Conservation (phyloP, 2,113 vertebrate genomes). For the Syrrhaptes paradoxus region DNA sequence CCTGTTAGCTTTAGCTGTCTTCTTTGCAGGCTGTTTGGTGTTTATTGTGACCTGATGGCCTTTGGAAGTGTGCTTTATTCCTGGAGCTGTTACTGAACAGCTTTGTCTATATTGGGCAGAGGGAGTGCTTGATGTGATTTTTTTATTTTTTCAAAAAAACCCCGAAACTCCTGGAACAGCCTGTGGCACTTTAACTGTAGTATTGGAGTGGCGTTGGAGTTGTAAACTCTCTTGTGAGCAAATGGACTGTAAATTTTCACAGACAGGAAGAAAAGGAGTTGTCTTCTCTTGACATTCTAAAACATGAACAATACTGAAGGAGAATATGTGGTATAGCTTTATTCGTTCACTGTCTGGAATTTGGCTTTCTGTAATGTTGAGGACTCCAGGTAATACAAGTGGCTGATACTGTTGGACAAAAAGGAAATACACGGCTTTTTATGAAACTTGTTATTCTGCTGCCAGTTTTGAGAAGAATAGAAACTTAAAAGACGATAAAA, state of each 20-base stretch:
- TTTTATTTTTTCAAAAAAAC: not conserved
- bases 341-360: not conserved
- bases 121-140: not conserved
- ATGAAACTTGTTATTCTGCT: not conserved
- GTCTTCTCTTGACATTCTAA: not conserved
- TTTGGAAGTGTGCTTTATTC: not conserved
- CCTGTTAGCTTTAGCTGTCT: not conserved
- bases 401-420: not conserved
- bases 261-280: not conserved
- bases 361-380: not conserved
- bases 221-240: not conserved
- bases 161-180: not conserved
- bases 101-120: not conserved
- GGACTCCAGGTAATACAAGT: not conserved
- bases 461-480: not conserved
- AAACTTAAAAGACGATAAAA: not conserved
- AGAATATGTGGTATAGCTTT: not conserved
- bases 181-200: not conserved
- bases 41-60: not conserved
- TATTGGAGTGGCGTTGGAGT: not conserved
- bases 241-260: not conserved
- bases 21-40: not conserved
- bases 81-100: not conserved
- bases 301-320: not conserved
- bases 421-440: not conserved